These are phyloP conservation scores for Strix occidentalis DNA, from an alignment of 2,797 vertebrate genomes.

Conservation along the genomic window DNA sequence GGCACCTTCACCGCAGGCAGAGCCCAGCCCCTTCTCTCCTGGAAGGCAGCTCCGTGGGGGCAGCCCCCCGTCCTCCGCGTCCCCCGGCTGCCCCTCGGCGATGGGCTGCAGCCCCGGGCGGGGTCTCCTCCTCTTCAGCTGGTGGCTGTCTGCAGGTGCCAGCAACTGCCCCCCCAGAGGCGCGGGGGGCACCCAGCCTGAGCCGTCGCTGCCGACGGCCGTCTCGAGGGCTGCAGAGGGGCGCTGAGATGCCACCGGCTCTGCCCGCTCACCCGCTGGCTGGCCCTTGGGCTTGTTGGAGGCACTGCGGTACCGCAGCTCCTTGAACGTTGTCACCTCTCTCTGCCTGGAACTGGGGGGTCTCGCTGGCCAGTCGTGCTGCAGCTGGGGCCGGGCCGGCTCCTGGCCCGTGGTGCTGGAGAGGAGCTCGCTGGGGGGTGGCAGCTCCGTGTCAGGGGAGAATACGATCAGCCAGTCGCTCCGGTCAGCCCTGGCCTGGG, in stretches of 20 bases:
- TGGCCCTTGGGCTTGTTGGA: constrained; percentile 71
- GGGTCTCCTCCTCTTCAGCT: constrained; percentile 63
- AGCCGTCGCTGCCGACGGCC: background rate
- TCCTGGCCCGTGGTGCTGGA: background rate
- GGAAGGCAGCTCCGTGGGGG: constrained; percentile 60
- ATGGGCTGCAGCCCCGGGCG: constrained; percentile 81
- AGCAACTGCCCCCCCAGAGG: background rate
- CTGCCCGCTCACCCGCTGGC: background rate
- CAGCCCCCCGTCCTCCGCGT: constrained; percentile 12
- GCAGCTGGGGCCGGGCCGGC: background rate
- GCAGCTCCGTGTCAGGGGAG: constrained; percentile 87
- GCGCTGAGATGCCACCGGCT: background rate
- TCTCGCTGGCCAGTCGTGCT: background rate
- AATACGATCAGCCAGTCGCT: constrained; percentile 97
- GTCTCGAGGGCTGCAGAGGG: fast-evolving
- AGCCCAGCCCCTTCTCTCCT: constrained; percentile 2
- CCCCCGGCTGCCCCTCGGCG: constrained; percentile 60
- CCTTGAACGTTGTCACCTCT: constrained; percentile 88
- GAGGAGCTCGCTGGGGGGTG: constrained; percentile 60
- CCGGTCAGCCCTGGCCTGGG: constrained; percentile 77
- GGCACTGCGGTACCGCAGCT: constrained; percentile 81
- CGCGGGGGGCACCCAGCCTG: background rate
- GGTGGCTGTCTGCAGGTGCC: constrained; percentile 35
- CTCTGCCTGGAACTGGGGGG: constrained; percentile 18
- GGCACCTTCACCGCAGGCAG: background rate